phyloP scores from a whole-genome alignment of 2,888 invertebrate species.

The Ophion slaviceki region DNA sequence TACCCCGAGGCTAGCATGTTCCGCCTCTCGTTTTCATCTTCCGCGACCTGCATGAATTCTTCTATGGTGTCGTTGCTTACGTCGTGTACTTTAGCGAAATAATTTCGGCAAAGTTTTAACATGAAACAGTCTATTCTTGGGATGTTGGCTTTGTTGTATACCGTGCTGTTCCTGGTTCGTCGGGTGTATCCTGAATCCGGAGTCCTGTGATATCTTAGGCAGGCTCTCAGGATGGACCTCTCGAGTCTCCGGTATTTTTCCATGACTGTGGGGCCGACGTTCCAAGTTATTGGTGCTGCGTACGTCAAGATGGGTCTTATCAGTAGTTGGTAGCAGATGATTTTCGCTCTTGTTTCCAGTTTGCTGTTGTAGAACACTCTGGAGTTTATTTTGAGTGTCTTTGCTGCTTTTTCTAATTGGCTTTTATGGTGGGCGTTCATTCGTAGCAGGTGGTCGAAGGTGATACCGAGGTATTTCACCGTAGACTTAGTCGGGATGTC shows the following conservation, averaged over 20 bases:
- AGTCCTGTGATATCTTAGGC: slow-evolving; percentile 14
- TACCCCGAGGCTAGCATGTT: not conserved
- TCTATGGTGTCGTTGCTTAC: not conserved
- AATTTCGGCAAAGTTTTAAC: slow-evolving; percentile 3
- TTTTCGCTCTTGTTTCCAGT: slow-evolving; percentile 8
- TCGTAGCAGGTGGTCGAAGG: not conserved
- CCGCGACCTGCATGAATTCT: not conserved
- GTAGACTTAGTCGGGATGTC: not conserved
- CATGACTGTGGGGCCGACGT: slow-evolving; percentile 28
- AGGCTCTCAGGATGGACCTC: slow-evolving; percentile 19
- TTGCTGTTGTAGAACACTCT: slow-evolving; percentile 6
- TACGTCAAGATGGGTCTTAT: slow-evolving; percentile 37
- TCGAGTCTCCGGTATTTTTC: slow-evolving; percentile 38
- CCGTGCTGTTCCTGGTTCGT: not conserved
- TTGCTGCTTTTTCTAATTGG: slow-evolving; percentile 1
- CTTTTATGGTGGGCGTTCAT: not conserved
- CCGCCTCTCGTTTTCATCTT: not conserved
- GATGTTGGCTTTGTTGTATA: slow-evolving; percentile 19
- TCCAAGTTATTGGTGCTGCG: slow-evolving; percentile 38
- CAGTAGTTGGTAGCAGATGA: slow-evolving; percentile 17
- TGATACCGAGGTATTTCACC: not conserved
- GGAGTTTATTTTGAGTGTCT: not conserved
- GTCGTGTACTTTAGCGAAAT: not conserved
- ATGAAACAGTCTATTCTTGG: slow-evolving; percentile 23
- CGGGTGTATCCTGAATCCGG: not conserved